These are phyloP conservation scores for Phenganax stokvisi DNA, from an alignment of 92 coral and sea anemone species.

Conservation along the genomic window DNA sequence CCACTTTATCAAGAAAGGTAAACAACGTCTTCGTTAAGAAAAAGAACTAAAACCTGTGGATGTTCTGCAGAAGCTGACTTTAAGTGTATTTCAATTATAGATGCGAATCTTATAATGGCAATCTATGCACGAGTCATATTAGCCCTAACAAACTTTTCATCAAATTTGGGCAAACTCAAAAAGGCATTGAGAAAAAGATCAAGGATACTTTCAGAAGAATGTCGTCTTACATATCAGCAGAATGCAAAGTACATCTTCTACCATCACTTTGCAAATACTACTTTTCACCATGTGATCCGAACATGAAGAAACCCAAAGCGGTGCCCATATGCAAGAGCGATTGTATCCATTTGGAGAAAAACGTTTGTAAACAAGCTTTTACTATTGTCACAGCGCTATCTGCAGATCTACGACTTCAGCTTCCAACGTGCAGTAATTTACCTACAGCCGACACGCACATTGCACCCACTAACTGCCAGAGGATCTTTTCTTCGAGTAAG, in stretches of 20 bases:
- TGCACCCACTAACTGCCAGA: conserved; percentile 33
- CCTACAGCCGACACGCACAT: conserved; percentile 40
- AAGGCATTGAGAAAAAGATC: conserved; percentile 10
- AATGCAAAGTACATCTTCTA: conserved; percentile 27
- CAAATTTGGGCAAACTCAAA: conserved; percentile 34
- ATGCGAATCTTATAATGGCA: conserved; percentile 29
- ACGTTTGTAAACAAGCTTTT: conserved; percentile 35
- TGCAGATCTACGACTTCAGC: conserved; percentile 21
- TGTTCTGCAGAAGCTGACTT: background rate
- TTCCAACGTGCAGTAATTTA: conserved; percentile 40
- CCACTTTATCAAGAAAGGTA: conserved; percentile 39
- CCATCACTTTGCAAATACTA: conserved; percentile 31
- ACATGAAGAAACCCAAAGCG: conserved; percentile 15
- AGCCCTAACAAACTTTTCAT: conserved; percentile 1
- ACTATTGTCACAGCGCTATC: conserved; percentile 31
- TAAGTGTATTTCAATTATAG: conserved; percentile 6
- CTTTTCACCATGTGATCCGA: conserved; percentile 31
- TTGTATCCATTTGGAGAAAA: conserved; percentile 36
- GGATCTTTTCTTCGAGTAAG: conserved; percentile 32
- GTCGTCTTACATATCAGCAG: conserved; percentile 3
- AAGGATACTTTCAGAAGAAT: conserved; percentile 29
- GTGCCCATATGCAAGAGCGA: conserved; percentile 45
- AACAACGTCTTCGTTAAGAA: background rate
- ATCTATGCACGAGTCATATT: conserved; percentile 18
- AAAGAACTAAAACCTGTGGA: background rate